Percentiles rank a stretch among this genome's conserved stretches.
Conservation (phyloP, 2,113 vertebrate genomes). For the Daubentonia madagascariensis region DNA sequence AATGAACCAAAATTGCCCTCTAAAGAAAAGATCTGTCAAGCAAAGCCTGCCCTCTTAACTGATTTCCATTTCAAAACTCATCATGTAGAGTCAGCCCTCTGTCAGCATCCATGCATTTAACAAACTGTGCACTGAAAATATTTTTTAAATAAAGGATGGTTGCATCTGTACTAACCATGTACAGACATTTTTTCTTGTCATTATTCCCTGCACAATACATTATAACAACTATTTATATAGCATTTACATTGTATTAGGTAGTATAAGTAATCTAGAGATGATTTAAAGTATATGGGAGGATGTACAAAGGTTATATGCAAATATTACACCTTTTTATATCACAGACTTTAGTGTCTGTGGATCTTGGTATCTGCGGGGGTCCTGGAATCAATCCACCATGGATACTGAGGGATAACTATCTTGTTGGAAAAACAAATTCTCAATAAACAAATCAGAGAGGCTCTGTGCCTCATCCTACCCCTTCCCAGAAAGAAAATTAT, state of each 20-base stretch:
- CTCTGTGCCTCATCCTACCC: neutral
- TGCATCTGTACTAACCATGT: neutral
- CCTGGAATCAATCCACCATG: neutral
- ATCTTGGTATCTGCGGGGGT: neutral
- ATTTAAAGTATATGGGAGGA: too few relatives aligned
- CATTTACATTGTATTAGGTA: neutral
- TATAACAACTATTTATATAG: neutral
- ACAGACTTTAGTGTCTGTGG: neutral
- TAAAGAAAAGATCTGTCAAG: conserved; percentile 2
- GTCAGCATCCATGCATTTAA: neutral
- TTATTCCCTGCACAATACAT: neutral
- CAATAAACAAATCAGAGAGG: neutral
- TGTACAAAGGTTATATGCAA: neutral
- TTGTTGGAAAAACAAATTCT: conserved; percentile 21
- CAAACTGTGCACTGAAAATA: neutral
- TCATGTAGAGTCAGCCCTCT: neutral
- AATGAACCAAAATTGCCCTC: neutral
- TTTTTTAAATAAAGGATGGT: neutral
- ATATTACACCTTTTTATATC: neutral
- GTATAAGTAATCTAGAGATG: neutral
- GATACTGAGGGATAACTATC: neutral
- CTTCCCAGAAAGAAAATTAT: conserved; percentile 19
- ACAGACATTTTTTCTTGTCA: neutral
- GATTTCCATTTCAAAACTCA: neutral
- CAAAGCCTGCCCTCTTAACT: conserved; percentile 12